Evolutionary conservation across 2,113 vertebrate species (phyloP).

Genomic region (Manacus vitellinus): DNA sequence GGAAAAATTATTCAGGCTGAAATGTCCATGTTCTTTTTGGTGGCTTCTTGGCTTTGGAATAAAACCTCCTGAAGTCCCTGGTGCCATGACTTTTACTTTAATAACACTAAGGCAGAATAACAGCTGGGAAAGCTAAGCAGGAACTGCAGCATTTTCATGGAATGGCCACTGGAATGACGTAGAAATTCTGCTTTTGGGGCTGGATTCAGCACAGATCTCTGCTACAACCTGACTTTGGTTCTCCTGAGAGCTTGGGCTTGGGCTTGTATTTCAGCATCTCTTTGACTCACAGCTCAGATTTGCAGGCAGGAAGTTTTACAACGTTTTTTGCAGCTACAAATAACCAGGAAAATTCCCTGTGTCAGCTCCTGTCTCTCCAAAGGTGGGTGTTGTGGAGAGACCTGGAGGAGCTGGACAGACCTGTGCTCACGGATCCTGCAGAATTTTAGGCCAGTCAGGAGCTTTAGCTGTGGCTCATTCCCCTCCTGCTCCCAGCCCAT

Average conservation of each 20-base stretch:
- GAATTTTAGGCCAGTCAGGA: not conserved
- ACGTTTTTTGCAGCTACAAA: not conserved
- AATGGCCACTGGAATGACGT: not conserved
- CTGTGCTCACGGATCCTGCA: fast-evolving
- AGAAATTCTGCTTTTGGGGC: not conserved
- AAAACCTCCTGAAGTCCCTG: not conserved
- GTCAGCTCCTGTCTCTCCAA: not conserved
- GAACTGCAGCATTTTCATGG: not conserved
- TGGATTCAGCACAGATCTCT: not conserved
- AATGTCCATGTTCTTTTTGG: not conserved
- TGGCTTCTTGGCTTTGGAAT: not conserved
- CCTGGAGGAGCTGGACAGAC: not conserved
- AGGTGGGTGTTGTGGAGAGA: not conserved
- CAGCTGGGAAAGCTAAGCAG: not conserved
- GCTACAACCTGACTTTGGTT: no score
- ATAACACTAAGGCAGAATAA: not conserved
- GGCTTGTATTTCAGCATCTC: not conserved
- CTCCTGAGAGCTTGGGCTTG: not conserved
- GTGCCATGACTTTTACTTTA: not conserved
- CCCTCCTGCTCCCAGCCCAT: not conserved
- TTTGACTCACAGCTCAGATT: not conserved
- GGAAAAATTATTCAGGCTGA: not conserved
- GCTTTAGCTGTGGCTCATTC: not conserved
- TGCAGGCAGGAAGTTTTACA: not conserved
- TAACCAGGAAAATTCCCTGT: not conserved